Conservation (phyloP, 1,140 invertebrate genomes). For the Grapholita molesta region DNA sequence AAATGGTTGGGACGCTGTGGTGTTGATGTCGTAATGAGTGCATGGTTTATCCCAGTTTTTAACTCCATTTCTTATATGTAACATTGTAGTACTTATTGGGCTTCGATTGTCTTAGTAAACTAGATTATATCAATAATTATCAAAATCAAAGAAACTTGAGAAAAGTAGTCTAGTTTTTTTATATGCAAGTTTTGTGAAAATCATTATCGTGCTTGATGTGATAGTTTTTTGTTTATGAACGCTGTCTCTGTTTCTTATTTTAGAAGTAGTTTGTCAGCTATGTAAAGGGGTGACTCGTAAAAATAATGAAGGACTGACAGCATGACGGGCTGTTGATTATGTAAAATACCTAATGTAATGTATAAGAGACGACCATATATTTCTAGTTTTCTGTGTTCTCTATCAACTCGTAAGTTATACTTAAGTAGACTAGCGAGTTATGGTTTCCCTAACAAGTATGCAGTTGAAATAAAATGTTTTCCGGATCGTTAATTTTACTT, state of each 20-base stretch:
- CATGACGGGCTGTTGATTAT: neutral
- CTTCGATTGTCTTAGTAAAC: neutral
- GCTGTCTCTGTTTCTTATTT: neutral
- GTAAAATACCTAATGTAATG: neutral
- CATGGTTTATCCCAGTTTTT: no score
- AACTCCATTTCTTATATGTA: neutral
- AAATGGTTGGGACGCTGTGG: no score
- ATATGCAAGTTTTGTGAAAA: neutral
- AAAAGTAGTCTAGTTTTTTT: neutral
- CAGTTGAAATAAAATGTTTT: neutral
- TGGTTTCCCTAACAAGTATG: neutral
- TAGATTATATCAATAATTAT: neutral
- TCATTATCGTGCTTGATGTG: neutral
- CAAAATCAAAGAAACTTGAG: neutral
- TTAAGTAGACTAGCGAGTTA: neutral
- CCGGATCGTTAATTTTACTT: slow-evolving; percentile 4
- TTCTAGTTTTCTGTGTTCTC: neutral
- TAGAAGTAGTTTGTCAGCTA: neutral
- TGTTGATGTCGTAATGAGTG: no score
- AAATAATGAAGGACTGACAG: neutral
- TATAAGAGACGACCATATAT: neutral
- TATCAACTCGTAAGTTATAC: neutral
- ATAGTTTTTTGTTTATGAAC: neutral
- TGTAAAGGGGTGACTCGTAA: neutral
- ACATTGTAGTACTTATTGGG: neutral